Conservation (phyloP, 2,888 invertebrate genomes). For the Caenorhabditis virilis region DNA sequence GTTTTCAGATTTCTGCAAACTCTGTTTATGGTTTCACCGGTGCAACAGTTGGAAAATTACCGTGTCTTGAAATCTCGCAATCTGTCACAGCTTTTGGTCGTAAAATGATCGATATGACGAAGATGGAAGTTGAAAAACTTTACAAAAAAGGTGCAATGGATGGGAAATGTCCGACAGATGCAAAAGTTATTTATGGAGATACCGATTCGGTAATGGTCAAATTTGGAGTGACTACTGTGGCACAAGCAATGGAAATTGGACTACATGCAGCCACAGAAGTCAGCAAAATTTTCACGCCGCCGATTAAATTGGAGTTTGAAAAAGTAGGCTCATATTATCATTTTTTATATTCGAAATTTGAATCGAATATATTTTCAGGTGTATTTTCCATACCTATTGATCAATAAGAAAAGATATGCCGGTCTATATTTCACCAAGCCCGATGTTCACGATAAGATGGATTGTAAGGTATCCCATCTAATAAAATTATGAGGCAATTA, state of each 20-base stretch:
- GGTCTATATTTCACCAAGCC: constrained; percentile 90
- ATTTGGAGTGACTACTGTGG: constrained; percentile 88
- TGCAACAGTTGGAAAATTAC: constrained; percentile 93
- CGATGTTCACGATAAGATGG: constrained; percentile 93
- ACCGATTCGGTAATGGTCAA: constrained; percentile 99
- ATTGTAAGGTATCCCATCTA: constrained; percentile 78
- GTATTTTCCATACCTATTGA: constrained; percentile 94
- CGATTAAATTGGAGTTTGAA: constrained; percentile 98
- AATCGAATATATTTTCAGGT: no score
- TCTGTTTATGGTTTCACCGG: constrained; percentile 99
- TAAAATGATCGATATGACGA: constrained; percentile 92
- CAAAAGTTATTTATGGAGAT: constrained; percentile 88
- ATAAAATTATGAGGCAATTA: no score
- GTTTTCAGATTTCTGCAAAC: constrained; percentile 83
- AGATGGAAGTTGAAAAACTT: constrained; percentile 82
- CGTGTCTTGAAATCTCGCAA: constrained; percentile 91
- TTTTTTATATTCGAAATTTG: no score
- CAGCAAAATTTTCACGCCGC: constrained; percentile 86
- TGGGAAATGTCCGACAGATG: constrained; percentile 60
- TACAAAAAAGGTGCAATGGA: constrained; percentile 63
- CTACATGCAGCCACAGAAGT: constrained; percentile 92
- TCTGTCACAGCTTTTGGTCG: constrained; percentile 90
- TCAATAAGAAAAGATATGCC: constrained; percentile 98
- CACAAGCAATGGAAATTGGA: constrained; percentile 79
- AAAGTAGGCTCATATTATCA: no score